Evolutionary conservation across 2,113 vertebrate genomes (phyloP).

Genomic region (Dicaeum eximium): DNA sequence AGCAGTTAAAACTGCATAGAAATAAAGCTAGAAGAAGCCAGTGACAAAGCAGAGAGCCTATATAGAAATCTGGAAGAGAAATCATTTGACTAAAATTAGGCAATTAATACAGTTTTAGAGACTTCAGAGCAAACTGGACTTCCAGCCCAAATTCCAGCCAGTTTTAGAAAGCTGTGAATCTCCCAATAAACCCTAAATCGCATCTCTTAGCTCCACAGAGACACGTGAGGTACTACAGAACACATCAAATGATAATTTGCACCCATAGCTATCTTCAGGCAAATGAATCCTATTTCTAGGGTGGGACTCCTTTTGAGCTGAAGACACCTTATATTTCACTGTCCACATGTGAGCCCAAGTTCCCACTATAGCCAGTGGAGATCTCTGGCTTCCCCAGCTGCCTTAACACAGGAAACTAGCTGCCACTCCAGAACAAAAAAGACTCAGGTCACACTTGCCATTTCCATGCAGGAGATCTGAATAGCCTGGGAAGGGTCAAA

Average conservation of each 20-base stretch:
- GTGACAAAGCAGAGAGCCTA: not conserved
- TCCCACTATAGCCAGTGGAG: not conserved
- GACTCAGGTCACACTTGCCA: not conserved
- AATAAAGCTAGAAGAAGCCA: not conserved
- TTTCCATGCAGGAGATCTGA: not conserved
- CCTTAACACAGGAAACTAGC: not conserved
- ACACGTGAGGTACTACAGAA: not conserved
- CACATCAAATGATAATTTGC: not conserved
- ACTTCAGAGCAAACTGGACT: not conserved
- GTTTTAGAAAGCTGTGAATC: not conserved
- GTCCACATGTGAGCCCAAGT: not conserved
- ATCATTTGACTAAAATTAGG: not conserved
- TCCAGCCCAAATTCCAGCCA: not conserved
- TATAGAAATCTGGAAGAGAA: not conserved
- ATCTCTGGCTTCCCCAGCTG: not conserved
- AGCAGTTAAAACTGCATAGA: not conserved
- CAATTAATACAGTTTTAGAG: not conserved
- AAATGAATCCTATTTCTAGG: not conserved
- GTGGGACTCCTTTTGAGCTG: not conserved
- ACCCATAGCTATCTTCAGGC: not conserved
- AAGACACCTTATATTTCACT: not conserved
- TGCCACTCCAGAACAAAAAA: not conserved
- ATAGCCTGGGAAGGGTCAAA: not conserved
- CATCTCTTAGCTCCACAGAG: not conserved
- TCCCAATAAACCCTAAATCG: not conserved